These are phyloP conservation scores for Maconellicoccus hirsutus DNA, from an alignment of 1,140 invertebrate species.

Conservation along the genomic window DNA sequence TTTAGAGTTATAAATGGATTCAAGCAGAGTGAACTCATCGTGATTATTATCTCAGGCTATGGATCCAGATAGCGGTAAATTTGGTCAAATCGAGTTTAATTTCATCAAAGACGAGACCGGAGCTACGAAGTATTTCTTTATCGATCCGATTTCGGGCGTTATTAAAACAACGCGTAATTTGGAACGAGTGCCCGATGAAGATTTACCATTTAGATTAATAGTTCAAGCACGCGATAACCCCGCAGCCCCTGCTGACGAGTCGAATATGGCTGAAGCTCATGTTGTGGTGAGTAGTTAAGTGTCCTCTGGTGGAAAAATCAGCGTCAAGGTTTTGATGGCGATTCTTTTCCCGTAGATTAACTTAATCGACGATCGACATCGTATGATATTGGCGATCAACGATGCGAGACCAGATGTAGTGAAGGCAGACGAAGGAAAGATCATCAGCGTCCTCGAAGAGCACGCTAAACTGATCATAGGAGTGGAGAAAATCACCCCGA, in stretches of 20 bases:
- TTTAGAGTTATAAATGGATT: no score
- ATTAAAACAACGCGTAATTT: conserved; percentile 59
- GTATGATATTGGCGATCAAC: conserved; percentile 63
- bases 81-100: conserved; percentile 60
- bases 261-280: conserved; percentile 47
- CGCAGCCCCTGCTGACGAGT: conserved; percentile 39
- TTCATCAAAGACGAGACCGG: conserved; percentile 45
- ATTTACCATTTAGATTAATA: conserved; percentile 59
- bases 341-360: conserved; percentile 40
- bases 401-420: conserved; percentile 59
- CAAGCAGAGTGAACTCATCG: no score
- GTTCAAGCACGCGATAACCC: conserved; percentile 66
- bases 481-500: conserved; percentile 59
- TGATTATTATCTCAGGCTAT: no score
- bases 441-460: conserved; percentile 58
- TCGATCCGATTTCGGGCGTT: conserved; percentile 60
- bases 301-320: no score
- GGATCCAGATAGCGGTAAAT: conserved; percentile 69
- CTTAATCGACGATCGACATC: conserved; percentile 51
- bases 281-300: conserved; percentile 52
- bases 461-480: conserved; percentile 60
- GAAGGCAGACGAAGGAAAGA: conserved; percentile 47
- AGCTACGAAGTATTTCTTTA: conserved; percentile 49
- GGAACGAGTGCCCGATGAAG: conserved; percentile 46
- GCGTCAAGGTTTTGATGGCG: neutral